Base-by-base conservation (phyloP, 2,113 vertebrate genomes). In the Neopipo cinnamomea region DNA sequence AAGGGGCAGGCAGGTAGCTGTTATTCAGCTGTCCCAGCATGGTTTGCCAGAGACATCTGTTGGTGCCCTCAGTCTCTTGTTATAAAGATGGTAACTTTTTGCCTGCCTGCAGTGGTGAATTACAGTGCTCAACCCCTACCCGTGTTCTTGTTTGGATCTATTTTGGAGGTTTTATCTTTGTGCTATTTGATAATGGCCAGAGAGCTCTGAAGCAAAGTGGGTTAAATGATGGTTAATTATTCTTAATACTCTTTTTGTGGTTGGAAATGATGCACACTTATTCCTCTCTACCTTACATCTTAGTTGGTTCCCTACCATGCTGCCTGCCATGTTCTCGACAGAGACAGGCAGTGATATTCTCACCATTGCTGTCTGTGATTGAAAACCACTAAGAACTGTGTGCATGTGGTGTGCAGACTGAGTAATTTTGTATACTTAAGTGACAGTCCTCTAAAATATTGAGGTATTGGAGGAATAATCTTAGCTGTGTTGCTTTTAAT, bases 21-120 rank as follows among this genome's bases (percentile, higher is more conserved):
- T 66, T 94, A 71, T 82, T 95, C 90, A 95, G 81, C 71, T 7
- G 2, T 79, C 88, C 52, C 92, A 95, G 82, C 90, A 88, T 90
- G 92, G 53, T 49, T 88, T 93, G 63, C 82, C 22, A 46, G 72
- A 95, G 82, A 88, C 79, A 91, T 92, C 83, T 94, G 85, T 88
- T 46, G 73, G 82, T 73, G 78, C 75, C 75, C 82, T 82, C 67
- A 85, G 37, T 61, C 37, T 63, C 85, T 93, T 93, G 53, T 91
- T 93, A 58, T 14, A 77, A 88, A 93, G 88, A 88, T 76, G 82
- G 82, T 88, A 72, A 92, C 83, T 93, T 96, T 94, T 95, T 92
- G 82, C 85, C 28, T 77, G 72, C 95, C 92, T 77, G 72, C 75
- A 92, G 88, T 86, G 90, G 74, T 93, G 94, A 91, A 95, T 89